Evolutionary conservation across 2,797 vertebrate genomes (phyloP).

Genomic region (Valencia hispanica): DNA sequence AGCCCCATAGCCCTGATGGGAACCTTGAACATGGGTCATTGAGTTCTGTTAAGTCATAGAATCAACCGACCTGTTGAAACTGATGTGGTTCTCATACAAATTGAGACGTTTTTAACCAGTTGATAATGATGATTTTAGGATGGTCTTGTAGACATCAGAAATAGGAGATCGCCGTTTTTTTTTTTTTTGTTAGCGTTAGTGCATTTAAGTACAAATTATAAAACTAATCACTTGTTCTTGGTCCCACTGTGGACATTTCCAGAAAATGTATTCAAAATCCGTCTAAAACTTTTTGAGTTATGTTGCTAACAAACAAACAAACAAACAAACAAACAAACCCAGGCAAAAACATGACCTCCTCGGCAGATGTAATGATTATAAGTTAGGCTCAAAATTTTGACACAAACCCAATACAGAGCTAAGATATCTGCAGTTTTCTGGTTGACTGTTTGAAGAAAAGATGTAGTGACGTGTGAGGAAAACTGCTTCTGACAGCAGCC

Average conservation of each 20-base stretch:
- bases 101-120: background rate
- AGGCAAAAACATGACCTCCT: no score
- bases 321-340: no score
- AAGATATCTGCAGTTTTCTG: background rate
- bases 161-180: background rate
- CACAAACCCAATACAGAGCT: background rate
- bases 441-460: conserved; percentile 2
- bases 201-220: background rate
- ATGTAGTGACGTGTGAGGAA: conserved; percentile 12
- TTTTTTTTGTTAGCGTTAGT: background rate
- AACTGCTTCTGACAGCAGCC: conserved; percentile 8
- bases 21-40: conserved; percentile 22
- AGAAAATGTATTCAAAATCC: no score
- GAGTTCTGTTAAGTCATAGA: conserved; percentile 11
- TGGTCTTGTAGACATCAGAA: background rate
- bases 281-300: no score
- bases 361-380: no score
- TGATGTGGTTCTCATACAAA: background rate
- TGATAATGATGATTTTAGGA: background rate
- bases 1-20: conserved; percentile 28
- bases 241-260: no score
- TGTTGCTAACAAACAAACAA: no score
- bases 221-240: no score
- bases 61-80: background rate
- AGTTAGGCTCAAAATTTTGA: background rate